A percentile compares a stretch with the other conserved stretches of the same genome.
These are phyloP conservation scores for Melanotaenia parkinsoni DNA, from an alignment of 2,797 vertebrate species.

Conservation along the genomic window DNA sequence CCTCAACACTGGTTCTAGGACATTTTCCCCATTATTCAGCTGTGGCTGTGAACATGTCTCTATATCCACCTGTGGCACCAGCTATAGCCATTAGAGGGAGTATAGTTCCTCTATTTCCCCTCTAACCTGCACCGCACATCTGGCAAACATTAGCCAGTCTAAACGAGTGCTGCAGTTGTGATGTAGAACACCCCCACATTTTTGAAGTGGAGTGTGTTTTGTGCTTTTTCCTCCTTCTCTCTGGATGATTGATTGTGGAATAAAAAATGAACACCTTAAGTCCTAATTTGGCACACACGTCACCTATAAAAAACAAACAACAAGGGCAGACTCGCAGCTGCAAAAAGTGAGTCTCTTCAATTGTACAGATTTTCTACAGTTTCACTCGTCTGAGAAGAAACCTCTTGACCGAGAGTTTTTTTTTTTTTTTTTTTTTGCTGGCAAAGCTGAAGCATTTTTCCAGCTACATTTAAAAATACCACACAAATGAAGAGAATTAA, in stretches of 20 bases:
- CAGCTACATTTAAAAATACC: conserved; percentile 65
- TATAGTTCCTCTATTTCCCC: conserved; percentile 43
- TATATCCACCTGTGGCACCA: conserved; percentile 53
- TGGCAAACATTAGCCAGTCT: conserved; percentile 79
- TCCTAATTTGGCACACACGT: conserved; percentile 63
- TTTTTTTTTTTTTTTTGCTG: conserved; percentile 34
- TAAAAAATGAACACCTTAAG: conserved; percentile 67
- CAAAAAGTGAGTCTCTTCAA: conserved; percentile 36
- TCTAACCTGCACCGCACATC: conserved; percentile 75
- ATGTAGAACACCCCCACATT: conserved; percentile 79
- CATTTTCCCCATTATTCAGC: conserved; percentile 59
- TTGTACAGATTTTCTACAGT: conserved; percentile 48
- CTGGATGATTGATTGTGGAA: conserved; percentile 65
- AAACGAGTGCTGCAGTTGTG: conserved; percentile 74
- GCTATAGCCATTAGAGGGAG: conserved; percentile 71
- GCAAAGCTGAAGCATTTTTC: conserved; percentile 66
- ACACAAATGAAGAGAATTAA: conserved; percentile 65
- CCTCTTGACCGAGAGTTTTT: conserved; percentile 62
- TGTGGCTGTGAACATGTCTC: conserved; percentile 59
- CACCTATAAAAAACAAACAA: conserved; percentile 66
- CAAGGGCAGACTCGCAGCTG: conserved; percentile 55
- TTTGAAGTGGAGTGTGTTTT: conserved; percentile 61
- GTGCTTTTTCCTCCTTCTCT: conserved; percentile 3
- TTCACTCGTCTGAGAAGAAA: conserved; percentile 61
- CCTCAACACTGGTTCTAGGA: conserved; percentile 45